Evolutionary conservation across 1,140 invertebrate species (phyloP), one percentile per base, ranked within the genome.

Genomic region (Solen grandis): DNA sequence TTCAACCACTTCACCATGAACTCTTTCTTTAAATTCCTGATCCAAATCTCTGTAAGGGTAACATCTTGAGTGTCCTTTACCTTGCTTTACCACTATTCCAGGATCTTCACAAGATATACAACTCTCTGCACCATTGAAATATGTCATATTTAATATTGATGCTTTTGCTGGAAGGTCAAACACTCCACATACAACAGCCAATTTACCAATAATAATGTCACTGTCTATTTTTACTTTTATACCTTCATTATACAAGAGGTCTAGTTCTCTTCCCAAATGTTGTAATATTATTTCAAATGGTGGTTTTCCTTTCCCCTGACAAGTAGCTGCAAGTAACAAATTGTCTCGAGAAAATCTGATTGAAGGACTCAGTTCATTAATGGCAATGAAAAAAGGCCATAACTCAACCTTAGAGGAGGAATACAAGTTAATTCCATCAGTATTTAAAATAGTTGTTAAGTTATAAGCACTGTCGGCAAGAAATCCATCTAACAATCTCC

Each of bases 251-350:
- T 73, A 57, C 33, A 72, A 46, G 27, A 10, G 14, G 55, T 74
- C 57, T 50, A 73, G 36, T 25, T 81, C 41, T 33, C 55, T 38
- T 59, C 60, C 52, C 31, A 81, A 75, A 33, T 31, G 50, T 31
- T 50, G 4, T 74, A 69, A 36, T 52, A 81, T 19, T 36, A 22
- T n/a, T 78, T 59, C 22, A 36, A 81, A 69, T 27, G 63, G 65
- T 10, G 82, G 83, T 66, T 82, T 82, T 22, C 79, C 79, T 50
- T 84, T 77, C 16, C 83, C 79, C 57, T 84, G 83, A 79, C 83
- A 84, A 29, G 82, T 54, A 3, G 66, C 83, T 8, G 33, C 27
- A 16, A 84, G 52, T 31, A 84, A 16, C 5, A 84, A 38, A 52
- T 84, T 81, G 14, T 84, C 77, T 41, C 72, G 55, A n/a, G 63